Evolutionary conservation across 2,113 vertebrate species (phyloP).

Genomic region (Parus major): DNA sequence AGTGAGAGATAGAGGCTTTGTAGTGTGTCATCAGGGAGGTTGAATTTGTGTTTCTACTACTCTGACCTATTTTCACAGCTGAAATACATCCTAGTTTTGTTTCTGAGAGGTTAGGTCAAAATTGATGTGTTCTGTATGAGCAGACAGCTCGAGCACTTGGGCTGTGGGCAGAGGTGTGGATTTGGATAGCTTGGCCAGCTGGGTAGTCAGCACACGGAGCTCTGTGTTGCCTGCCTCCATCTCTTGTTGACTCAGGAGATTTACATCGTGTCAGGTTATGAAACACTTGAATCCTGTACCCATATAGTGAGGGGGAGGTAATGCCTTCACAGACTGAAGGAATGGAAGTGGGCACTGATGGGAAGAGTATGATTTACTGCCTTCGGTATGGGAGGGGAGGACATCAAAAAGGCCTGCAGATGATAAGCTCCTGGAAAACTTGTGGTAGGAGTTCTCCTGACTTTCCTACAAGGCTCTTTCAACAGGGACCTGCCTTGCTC

Average conservation of each 20-base stretch:
- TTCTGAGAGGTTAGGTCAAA: background rate
- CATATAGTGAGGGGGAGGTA: background rate
- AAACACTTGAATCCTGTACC: background rate
- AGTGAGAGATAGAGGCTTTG: background rate
- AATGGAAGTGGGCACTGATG: background rate
- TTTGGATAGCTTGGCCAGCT: background rate
- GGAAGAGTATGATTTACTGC: background rate
- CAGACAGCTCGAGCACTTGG: background rate
- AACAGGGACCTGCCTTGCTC: background rate
- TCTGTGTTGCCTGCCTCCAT: background rate
- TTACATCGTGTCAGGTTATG: background rate
- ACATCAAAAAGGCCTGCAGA: background rate
- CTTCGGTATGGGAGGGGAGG: background rate
- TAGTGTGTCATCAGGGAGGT: background rate
- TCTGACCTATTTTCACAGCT: background rate
- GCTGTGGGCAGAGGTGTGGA: background rate
- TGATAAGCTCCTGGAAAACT: background rate
- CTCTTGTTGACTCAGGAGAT: background rate
- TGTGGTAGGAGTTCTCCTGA: background rate
- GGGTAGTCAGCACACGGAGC: rapidly evolving
- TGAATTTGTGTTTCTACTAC: background rate
- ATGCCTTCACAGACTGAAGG: background rate
- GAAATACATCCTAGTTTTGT: background rate
- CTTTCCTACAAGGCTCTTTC: background rate
- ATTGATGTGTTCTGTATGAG: background rate